Base-by-base conservation (phyloP, 2,797 vertebrate genomes). In the Mormyrus hasselquistii region DNA sequence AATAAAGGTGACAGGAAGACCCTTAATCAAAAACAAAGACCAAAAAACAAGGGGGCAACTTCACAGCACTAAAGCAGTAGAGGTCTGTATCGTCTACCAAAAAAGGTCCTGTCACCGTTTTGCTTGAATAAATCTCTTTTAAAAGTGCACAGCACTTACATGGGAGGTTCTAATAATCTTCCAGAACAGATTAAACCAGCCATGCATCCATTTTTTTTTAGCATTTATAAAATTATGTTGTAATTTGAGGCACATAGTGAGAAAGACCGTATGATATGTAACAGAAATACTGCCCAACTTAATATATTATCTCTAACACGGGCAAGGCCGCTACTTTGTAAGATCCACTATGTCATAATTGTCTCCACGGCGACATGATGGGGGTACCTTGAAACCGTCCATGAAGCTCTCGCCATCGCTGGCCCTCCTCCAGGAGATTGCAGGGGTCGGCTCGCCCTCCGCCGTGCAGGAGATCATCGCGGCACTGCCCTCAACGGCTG, bases 351-450 rank as follows among this genome's bases (percentile, higher is more conserved):
- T 84, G 85, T 55, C 34, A 10, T 47, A 10, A 69, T n/a, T 53
- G 44, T 62, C 29, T 47, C 12, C n/a, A 38, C 41, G 38, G 38
- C 3, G 49, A 25, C n/a, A 12, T 6, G 49, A 47, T 14, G 22
- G 9, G 53, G 53, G 93, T 97, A 99, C 98, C 98, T 98, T 98
- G 93, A 97, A 97, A 86, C 97, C 97, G 89, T 97, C 97, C 73
- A 96, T 94, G 91, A 99, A 98, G 87, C 94, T 96, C 94, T 94
- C 93, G 34, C 98, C 97, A 90, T 99, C 97, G 25, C 91, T 92
- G 59, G 97, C 96, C 95, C 98, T 97, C 93, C 97, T 99, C 98
- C 98, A 99, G 87, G 97, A 98, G 90, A 99, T 98, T 93, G 98
- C 97, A 44, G 98, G 98, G 90, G 97, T 86, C 2, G 98, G 98